Percentiles rank a stretch among this genome's conserved stretches.
These are phyloP conservation scores for Spea bombifrons DNA, from an alignment of 2,113 vertebrate species.

Conservation along the genomic window DNA sequence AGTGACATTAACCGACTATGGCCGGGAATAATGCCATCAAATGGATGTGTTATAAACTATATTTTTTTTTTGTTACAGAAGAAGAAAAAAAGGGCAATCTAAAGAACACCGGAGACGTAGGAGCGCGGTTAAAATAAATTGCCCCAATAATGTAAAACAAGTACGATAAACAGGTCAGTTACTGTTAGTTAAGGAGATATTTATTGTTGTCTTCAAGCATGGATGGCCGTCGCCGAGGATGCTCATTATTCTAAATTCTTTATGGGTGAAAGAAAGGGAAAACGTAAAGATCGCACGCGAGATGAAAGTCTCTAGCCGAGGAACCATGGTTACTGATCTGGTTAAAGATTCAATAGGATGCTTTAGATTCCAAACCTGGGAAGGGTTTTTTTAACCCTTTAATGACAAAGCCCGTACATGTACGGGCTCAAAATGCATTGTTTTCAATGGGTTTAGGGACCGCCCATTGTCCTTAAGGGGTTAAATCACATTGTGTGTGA, in stretches of 20 bases:
- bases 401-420: too few species aligned
- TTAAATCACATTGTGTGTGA: conserved; percentile 34
- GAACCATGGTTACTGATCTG: conserved; percentile 48
- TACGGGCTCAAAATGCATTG: too few species aligned
- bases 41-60: conserved; percentile 4
- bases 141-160: conserved; percentile 35
- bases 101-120: neutral
- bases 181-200: conserved; percentile 45
- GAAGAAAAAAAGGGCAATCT: conserved; percentile 3
- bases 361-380: conserved; percentile 34
- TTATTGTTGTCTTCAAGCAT: conserved; percentile 45
- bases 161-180: conserved; percentile 45
- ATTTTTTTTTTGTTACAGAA: neutral
- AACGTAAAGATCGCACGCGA: conserved; percentile 43
- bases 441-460: too few species aligned
- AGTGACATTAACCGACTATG: conserved; percentile 3
- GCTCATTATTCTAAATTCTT: conserved; percentile 47
- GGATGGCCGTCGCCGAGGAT: conserved; percentile 6
- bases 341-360: conserved; percentile 43
- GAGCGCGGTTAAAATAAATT: conserved; percentile 29
- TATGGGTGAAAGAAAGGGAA: conserved; percentile 38
- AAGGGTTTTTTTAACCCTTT: too few species aligned
- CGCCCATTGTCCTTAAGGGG: too few species aligned
- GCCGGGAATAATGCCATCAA: conserved; percentile 12
- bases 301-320: conserved; percentile 14